phyloP scores from a whole-genome alignment of 2,113 vertebrate genomes.

The Delphinapterus leucas region DNA sequence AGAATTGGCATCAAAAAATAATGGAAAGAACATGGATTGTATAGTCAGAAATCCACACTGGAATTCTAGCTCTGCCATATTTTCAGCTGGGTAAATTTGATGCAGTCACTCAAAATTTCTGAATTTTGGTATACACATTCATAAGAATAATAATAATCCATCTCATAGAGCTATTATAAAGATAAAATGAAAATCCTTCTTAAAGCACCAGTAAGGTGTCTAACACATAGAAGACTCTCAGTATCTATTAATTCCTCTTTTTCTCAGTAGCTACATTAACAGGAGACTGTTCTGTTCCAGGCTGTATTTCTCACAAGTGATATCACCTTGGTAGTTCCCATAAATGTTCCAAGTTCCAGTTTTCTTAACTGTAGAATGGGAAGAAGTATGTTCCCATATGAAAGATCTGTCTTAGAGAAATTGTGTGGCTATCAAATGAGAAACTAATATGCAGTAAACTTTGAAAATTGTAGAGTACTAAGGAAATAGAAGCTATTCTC shows the following conservation, averaged over 20 bases:
- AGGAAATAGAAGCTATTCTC: background rate
- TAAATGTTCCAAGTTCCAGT: background rate
- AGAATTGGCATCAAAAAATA: background rate
- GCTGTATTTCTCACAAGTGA: background rate
- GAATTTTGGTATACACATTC: background rate
- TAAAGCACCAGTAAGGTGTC: background rate
- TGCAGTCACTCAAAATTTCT: background rate
- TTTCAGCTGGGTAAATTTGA: background rate
- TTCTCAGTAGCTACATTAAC: background rate
- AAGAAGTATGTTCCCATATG: background rate
- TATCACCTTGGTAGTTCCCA: background rate
- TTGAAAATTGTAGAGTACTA: background rate
- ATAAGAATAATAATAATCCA: background rate
- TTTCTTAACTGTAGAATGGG: background rate
- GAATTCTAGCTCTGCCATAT: background rate
- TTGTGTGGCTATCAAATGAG: conserved; percentile 2
- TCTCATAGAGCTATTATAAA: background rate
- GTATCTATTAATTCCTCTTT: background rate
- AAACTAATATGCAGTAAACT: background rate
- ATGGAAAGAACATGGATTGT: background rate
- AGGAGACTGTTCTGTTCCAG: background rate
- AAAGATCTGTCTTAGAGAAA: background rate
- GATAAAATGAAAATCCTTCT: background rate
- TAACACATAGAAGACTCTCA: background rate
- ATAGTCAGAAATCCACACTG: background rate